A percentile compares a stretch with the other conserved stretches of the same genome.
These are phyloP conservation scores for Anagrus nilaparvatae DNA, from an alignment of 1,140 invertebrate species.

Conservation along the genomic window DNA sequence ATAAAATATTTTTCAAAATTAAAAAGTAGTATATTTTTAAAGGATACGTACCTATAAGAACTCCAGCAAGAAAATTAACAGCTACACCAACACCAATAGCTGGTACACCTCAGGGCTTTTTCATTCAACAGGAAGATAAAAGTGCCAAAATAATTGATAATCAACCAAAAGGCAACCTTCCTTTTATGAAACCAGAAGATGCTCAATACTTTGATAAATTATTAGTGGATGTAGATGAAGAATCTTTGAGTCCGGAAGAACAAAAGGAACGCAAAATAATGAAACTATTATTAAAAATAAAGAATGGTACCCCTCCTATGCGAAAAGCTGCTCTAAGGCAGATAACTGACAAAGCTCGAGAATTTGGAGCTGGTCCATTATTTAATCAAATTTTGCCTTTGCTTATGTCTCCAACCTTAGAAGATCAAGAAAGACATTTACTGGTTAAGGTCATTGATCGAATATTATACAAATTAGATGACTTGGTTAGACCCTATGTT, in stretches of 20 bases:
- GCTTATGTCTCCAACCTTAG: slow-evolving; percentile 97
- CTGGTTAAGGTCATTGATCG: slow-evolving; percentile 99
- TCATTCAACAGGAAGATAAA: slow-evolving; percentile 84
- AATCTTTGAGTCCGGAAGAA: slow-evolving; percentile 88
- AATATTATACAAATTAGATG: slow-evolving; percentile 97
- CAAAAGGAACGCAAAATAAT: slow-evolving; percentile 98
- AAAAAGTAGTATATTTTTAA: slow-evolving; percentile 17
- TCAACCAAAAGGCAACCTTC: slow-evolving; percentile 93
- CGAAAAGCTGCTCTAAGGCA: slow-evolving; percentile 94
- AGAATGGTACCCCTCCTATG: slow-evolving; percentile 99
- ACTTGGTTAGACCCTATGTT: slow-evolving; percentile 96
- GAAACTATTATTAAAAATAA: slow-evolving; percentile 96
- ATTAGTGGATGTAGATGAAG: slow-evolving; percentile 95
- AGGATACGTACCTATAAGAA: slow-evolving; percentile 93
- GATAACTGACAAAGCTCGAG: slow-evolving; percentile 97
- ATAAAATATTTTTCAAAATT: not conserved
- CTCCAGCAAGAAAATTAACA: slow-evolving; percentile 91
- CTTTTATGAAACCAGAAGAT: slow-evolving; percentile 99
- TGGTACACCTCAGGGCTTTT: slow-evolving; percentile 88
- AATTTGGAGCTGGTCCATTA: slow-evolving; percentile 95
- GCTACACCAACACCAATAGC: slow-evolving; percentile 96
- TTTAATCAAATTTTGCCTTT: slow-evolving; percentile 99
- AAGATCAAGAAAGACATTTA: slow-evolving; percentile 98
- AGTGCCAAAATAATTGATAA: slow-evolving; percentile 86
- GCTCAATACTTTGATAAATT: slow-evolving; percentile 99